These are phyloP conservation scores for Hydrophis major DNA, from an alignment of 2,797 vertebrate genomes.

Conservation along the genomic window DNA sequence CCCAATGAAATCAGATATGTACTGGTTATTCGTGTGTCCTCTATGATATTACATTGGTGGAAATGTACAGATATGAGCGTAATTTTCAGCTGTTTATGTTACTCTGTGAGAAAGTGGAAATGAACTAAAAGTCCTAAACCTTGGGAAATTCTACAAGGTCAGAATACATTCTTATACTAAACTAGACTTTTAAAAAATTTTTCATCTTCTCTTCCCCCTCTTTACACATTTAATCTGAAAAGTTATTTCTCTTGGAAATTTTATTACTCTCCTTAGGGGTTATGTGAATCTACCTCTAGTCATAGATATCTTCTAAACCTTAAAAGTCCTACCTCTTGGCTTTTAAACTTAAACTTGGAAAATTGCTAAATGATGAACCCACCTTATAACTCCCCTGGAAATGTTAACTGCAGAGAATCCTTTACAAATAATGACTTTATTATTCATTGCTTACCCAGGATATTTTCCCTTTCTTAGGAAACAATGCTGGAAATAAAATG, in stretches of 20 bases:
- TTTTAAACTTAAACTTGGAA: not conserved
- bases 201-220: not conserved
- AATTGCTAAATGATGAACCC: slow-evolving; percentile 16
- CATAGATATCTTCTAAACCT: not conserved
- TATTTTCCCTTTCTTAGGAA: slow-evolving; percentile 1
- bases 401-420: not conserved
- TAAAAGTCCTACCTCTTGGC: slow-evolving; percentile 16
- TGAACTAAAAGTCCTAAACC: not conserved
- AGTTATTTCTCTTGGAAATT: slow-evolving; percentile 22
- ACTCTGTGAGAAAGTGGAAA: not conserved
- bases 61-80: slow-evolving; percentile 35
- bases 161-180: not conserved
- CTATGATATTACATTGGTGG: slow-evolving; percentile 17
- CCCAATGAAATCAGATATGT: slow-evolving; percentile 54
- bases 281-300: not conserved
- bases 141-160: slow-evolving; percentile 5
- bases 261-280: not conserved
- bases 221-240: slow-evolving; percentile 24
- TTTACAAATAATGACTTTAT: not conserved
- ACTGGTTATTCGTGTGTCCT: slow-evolving; percentile 46
- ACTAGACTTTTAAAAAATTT: not conserved
- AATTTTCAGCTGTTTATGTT: slow-evolving; percentile 28
- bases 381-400: not conserved
- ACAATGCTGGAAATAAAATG: not conserved
- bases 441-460: slow-evolving; percentile 9